Evolutionary conservation across 2,797 vertebrate species (phyloP), one percentile per base, ranked within the genome.

Genomic region (Gymnopithys bicolor): DNA sequence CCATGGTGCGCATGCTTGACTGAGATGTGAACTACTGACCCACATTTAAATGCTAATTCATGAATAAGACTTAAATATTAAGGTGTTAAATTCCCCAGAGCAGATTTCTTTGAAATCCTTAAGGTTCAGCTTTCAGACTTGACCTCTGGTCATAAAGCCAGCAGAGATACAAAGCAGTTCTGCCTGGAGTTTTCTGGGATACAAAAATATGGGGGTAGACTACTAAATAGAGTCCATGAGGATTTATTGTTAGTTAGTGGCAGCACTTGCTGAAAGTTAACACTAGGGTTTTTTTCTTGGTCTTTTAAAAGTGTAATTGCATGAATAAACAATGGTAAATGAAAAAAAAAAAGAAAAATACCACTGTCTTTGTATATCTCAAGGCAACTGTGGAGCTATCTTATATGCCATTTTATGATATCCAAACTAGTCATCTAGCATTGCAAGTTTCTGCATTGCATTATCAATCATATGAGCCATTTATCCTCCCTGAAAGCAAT

Each of bases 11-110:
- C 10, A 3, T 41, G 14, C 23, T 71, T 88, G 49, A 81, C 53
- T 82, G 25, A 78, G 28, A 52, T 1, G 3, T 52, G 70, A 84
- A 63, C 32, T 70, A 17, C 17, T 86, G 77, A 90, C 46, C 46
- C n/a, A 82, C 25, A 73, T 89, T 92, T 81, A 87, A 90, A 93
- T 90, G 45, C 3, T 69, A 81, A 66, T 73, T 87, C 22, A 66
- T 43, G 49, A 83, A 55, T 83, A 41, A 73, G 43, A 78, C 49
- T 4, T 66, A 83, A 87, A 80, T 84, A 80, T 71, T 86, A 88
- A 90, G 48, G 16, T 71, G 35, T 62, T 89, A 69, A 78, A 18
- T 66, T 69, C 37, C 28, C 63, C 2, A 2, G 33, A 63, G 45
- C 28, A 74, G 16, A 45, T 49, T 88, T 91, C 41, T 77, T 77